phyloP scores from a whole-genome alignment of 2,888 invertebrate species.

The Apodemia zela region DNA sequence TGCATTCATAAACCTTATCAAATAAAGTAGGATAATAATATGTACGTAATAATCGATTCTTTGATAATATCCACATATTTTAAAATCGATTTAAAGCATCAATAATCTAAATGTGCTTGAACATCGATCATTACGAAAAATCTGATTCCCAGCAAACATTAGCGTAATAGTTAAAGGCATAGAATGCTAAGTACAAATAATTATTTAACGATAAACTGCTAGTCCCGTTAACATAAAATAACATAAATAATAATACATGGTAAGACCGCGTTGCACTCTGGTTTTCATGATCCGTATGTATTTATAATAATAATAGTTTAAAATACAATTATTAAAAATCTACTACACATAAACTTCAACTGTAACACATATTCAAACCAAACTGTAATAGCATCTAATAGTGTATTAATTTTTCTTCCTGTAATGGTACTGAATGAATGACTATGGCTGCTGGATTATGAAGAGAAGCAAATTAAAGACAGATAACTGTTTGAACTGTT shows the following conservation, averaged over 20 bases:
- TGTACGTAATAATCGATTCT: conserved; percentile 34
- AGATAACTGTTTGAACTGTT: conserved; percentile 77
- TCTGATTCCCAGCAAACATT: conserved; percentile 71
- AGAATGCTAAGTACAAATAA: conserved; percentile 77
- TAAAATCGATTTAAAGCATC: conserved; percentile 33
- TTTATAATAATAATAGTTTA: conserved; percentile 68
- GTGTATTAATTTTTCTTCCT: conserved; percentile 78
- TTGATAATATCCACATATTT: conserved; percentile 30
- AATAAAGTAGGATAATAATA: conserved; percentile 33
- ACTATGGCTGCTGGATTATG: conserved; percentile 77
- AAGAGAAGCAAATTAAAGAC: conserved; percentile 76
- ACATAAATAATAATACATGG: conserved; percentile 46
- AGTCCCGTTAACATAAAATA: conserved; percentile 64
- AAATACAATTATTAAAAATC: conserved; percentile 64
- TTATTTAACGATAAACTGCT: conserved; percentile 71
- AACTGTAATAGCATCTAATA: conserved; percentile 78
- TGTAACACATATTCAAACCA: conserved; percentile 79
- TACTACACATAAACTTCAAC: conserved; percentile 73
- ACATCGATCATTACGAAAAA: conserved; percentile 47
- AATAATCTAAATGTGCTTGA: conserved; percentile 33
- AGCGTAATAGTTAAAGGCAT: conserved; percentile 72
- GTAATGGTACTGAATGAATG: conserved; percentile 77
- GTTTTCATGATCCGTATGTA: conserved; percentile 77
- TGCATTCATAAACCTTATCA: conserved; percentile 34
- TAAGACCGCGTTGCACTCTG: conserved; percentile 74